Percentiles rank a stretch among this genome's conserved stretches.
phyloP scores from a whole-genome alignment of 1,140 invertebrate genomes.

The Drosophila nikananu region DNA sequence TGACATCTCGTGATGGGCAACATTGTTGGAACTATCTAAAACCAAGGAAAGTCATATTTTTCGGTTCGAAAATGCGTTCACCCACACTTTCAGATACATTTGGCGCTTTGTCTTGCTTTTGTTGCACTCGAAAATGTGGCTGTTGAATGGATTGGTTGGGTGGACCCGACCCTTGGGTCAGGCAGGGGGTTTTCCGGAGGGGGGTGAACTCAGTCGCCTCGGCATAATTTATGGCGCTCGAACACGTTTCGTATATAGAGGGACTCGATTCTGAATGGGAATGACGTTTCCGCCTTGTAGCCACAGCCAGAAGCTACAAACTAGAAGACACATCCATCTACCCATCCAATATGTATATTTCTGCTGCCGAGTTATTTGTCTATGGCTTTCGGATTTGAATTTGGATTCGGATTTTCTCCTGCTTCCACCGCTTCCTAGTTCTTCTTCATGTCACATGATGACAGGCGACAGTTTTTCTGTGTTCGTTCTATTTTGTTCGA shows the following conservation, averaged over 20 bases:
- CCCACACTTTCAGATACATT: slow-evolving; percentile 34
- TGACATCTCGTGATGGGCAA: slow-evolving; percentile 53
- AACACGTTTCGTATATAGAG: slow-evolving; percentile 62
- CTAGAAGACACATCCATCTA: slow-evolving; percentile 34
- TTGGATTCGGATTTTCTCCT: slow-evolving; percentile 36
- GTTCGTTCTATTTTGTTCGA: slow-evolving; percentile 45
- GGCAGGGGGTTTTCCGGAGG: slow-evolving; percentile 4
- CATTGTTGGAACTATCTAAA: slow-evolving; percentile 47
- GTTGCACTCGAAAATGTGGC: slow-evolving; percentile 32
- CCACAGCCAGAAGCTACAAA: slow-evolving; percentile 4
- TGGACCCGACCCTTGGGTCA: slow-evolving; percentile 19
- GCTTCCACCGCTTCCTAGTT: slow-evolving; percentile 67
- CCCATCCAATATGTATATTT: slow-evolving; percentile 15
- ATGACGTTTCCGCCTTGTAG: slow-evolving; percentile 47
- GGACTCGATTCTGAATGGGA: slow-evolving; percentile 30
- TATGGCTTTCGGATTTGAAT: slow-evolving; percentile 29
- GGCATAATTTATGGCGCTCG: slow-evolving; percentile 74
- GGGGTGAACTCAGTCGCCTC: slow-evolving; percentile 46
- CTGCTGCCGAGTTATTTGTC: slow-evolving; percentile 24
- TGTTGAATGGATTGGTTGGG: neutral
- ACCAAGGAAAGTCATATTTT: slow-evolving; percentile 33
- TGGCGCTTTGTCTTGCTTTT: slow-evolving; percentile 47
- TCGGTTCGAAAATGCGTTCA: slow-evolving; percentile 50
- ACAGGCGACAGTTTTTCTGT: slow-evolving; percentile 67
- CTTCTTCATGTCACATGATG: slow-evolving; percentile 77